Conservation (phyloP, 1,140 invertebrate genomes). For the Penaeus japonicus region DNA sequence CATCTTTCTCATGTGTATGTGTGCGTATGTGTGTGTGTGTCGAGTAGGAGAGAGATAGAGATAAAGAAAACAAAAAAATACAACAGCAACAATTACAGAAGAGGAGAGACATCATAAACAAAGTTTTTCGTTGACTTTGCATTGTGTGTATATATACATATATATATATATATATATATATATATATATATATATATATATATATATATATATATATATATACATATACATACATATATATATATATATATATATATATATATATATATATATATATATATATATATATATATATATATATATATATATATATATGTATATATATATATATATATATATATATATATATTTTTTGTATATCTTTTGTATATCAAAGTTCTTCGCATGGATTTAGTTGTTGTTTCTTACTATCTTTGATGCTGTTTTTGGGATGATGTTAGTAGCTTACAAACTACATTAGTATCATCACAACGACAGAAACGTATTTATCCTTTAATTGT, state of each 20-base stretch:
- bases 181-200: constrained; percentile 3
- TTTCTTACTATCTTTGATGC: background rate
- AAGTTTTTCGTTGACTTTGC: background rate
- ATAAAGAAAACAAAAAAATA: background rate
- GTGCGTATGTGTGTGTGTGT: background rate
- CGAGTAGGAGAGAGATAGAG: background rate
- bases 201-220: constrained; percentile 3
- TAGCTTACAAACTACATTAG: no score
- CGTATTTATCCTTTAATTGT: no score
- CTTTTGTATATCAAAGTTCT: background rate
- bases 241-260: background rate
- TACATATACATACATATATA: background rate
- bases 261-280: background rate
- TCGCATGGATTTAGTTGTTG: background rate
- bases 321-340: background rate
- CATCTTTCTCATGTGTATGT: no score
- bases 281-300: background rate
- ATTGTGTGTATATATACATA: background rate
- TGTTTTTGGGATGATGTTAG: no score
- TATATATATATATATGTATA: background rate
- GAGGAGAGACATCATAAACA: background rate
- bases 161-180: constrained; percentile 6
- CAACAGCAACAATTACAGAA: no score
- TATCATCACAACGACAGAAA: no score
- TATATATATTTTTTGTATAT: no score